A percentile compares a stretch with the other conserved stretches of the same genome.
These are phyloP conservation scores for Muscicapa striata DNA, from an alignment of 2,797 vertebrate species.

Conservation along the genomic window DNA sequence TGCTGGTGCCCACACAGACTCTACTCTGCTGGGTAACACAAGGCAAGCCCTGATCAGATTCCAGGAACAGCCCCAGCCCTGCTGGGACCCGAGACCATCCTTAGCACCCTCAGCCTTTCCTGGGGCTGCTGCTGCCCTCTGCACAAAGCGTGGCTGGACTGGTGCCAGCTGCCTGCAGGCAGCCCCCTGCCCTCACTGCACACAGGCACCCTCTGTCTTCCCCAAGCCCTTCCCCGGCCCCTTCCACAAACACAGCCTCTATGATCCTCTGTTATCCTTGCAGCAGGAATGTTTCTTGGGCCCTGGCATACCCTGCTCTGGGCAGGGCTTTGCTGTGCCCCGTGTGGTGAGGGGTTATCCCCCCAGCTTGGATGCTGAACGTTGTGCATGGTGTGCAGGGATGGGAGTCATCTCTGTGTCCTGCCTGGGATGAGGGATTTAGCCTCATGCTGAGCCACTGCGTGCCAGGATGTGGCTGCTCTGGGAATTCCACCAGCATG, in stretches of 20 bases:
- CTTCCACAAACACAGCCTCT: constrained; percentile 46
- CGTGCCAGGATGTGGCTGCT: background rate
- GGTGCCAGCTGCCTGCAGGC: background rate
- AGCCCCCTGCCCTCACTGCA: background rate
- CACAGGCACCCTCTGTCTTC: constrained; percentile 55
- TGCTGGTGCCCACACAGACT: accelerated
- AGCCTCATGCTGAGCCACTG: accelerated
- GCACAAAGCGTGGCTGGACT: background rate
- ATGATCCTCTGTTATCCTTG: constrained; percentile 18
- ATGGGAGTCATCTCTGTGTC: background rate
- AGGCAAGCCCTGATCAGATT: background rate
- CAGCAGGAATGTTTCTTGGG: background rate
- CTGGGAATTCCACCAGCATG: accelerated
- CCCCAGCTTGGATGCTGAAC: background rate
- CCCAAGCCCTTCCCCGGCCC: background rate
- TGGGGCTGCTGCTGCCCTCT: accelerated
- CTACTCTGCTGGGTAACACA: accelerated
- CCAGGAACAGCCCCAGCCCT: background rate
- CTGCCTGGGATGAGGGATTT: background rate
- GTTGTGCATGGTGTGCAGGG: accelerated
- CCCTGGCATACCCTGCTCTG: background rate
- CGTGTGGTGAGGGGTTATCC: accelerated
- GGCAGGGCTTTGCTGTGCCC: background rate
- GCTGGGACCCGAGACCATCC: background rate
- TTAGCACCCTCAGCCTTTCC: background rate